These are phyloP conservation scores for Aporophyla nigra DNA, from an alignment of 2,888 invertebrate genomes.

Conservation along the genomic window DNA sequence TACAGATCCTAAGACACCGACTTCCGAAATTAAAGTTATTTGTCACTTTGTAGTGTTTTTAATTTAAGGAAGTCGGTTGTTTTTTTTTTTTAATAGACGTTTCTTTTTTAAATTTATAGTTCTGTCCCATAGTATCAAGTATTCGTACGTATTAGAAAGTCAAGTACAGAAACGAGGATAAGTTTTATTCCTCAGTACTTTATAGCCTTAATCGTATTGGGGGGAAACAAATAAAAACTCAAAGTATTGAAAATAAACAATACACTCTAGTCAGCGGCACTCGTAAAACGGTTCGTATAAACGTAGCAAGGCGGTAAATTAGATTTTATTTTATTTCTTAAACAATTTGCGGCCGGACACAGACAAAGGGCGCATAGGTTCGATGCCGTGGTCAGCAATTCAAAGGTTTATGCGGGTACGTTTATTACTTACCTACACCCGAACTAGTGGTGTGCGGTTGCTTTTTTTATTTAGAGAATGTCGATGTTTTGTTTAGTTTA, in stretches of 20 bases:
- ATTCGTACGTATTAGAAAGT: conserved; percentile 34
- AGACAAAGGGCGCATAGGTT: conserved; percentile 88
- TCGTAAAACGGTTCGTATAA: conserved; percentile 88
- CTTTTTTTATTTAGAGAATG: conserved; percentile 52
- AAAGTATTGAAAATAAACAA: conserved; percentile 85
- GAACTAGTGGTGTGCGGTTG: conserved; percentile 70
- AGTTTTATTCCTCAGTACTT: conserved; percentile 71
- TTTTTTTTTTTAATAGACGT: conserved; percentile 22
- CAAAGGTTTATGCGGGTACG: conserved; percentile 90
- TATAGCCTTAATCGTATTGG: conserved; percentile 76
- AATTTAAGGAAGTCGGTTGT: no score
- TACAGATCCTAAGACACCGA: no score
- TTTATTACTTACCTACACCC: conserved; percentile 87
- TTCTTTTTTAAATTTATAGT: not conserved
- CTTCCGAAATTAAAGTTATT: no score
- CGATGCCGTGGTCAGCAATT: conserved; percentile 89
- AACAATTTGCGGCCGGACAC: conserved; percentile 88
- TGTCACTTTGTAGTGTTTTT: no score
- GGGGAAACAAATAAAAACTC: conserved; percentile 79
- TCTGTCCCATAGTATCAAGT: not conserved
- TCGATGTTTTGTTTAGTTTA: conserved; percentile 56
- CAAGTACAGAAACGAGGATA: conserved; percentile 64
- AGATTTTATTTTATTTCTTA: conserved; percentile 91
- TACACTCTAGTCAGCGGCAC: conserved; percentile 82
- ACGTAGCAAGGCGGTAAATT: conserved; percentile 89